These are phyloP conservation scores for Sinocyclocheilus anshuiensis DNA, from an alignment of 2,113 vertebrate genomes.

Conservation along the genomic window DNA sequence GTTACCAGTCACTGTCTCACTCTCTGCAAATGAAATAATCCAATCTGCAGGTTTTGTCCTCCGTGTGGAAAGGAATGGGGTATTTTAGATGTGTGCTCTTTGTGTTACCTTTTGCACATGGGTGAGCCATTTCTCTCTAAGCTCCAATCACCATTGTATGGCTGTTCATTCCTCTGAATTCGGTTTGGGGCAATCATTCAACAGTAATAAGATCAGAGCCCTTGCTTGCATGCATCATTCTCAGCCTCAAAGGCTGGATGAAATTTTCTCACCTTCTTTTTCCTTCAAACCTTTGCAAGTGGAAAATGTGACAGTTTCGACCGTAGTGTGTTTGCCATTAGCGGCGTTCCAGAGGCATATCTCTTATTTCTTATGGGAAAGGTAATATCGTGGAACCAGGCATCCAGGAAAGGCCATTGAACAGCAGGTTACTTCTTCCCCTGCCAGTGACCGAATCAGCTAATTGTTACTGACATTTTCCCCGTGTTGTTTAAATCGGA, in stretches of 20 bases:
- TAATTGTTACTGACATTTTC: conserved; percentile 82
- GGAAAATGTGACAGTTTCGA: conserved; percentile 43
- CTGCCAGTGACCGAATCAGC: conserved; percentile 63
- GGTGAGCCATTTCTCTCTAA: conserved; percentile 47
- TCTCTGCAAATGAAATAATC: no score
- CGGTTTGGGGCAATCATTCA: conserved; percentile 53
- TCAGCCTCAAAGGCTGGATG: conserved; percentile 20
- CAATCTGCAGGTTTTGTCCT: not conserved
- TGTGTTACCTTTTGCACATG: conserved; percentile 6
- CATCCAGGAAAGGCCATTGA: conserved; percentile 62
- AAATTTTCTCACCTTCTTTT: conserved; percentile 58
- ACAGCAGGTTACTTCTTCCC: conserved; percentile 73
- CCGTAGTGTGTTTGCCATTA: conserved; percentile 23
- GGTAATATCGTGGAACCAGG: conserved; percentile 63
- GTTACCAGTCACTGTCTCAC: not conserved
- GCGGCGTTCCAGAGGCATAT: not conserved
- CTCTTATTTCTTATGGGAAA: conserved; percentile 47
- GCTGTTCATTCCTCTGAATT: conserved; percentile 46
- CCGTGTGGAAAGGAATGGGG: conserved; percentile 1
- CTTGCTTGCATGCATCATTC: conserved; percentile 55
- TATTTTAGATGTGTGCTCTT: conserved; percentile 48
- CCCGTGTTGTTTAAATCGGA: conserved; percentile 68
- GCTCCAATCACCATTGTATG: conserved; percentile 41
- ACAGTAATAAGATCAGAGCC: conserved; percentile 56
- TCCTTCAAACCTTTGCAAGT: conserved; percentile 20